Evolutionary conservation across 1,140 invertebrate species (phyloP), one percentile per base, ranked within the genome.

Genomic region (Zaprionus gabonicus): DNA sequence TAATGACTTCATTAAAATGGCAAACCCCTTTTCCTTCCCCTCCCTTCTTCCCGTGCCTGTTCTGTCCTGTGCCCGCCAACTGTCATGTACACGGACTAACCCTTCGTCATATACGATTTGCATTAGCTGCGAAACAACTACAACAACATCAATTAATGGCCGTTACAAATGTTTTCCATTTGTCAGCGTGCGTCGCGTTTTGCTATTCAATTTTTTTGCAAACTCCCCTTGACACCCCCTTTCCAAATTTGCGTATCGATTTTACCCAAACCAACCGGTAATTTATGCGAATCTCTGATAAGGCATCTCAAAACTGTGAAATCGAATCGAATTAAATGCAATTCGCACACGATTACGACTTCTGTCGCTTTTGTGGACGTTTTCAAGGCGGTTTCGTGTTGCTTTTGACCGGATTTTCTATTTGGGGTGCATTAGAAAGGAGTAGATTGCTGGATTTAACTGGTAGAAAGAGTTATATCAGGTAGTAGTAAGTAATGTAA

Each of bases 101-200:
- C 84, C 84, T 82, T 88, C 86, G 55, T 57, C 53, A 23, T 41
- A 85, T 80, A 51, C 76, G 63, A 87, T 86, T 87, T 87, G 84
- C 84, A 87, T 87, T 88, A 71, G 58, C 36, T 57, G 65, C 49
- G 53, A 51, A 66, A 78, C 49, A 71, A 71, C 66, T 51, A 71
- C 41, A 81, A 78, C 72, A 83, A 83, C 74, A 83, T 87, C 83
- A 74, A 88, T 87, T 87, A 87, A 87, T 84, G 81, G 78, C 85
- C 84, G 81, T 87, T 90, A 87, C 84, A 87, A 87, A 87, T 88
- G 84, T 88, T 88, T 87, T 87, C 84, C 84, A 87, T 87, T 87
- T 88, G 81, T 84, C 84, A 75, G 81, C 84, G 66, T 87, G 78
- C 63, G 82, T 79, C 82, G 64, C 71, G 53, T 70, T 85, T 71